phyloP scores from a whole-genome alignment of 2,888 invertebrate genomes.

The Phlogophora meticulosa region DNA sequence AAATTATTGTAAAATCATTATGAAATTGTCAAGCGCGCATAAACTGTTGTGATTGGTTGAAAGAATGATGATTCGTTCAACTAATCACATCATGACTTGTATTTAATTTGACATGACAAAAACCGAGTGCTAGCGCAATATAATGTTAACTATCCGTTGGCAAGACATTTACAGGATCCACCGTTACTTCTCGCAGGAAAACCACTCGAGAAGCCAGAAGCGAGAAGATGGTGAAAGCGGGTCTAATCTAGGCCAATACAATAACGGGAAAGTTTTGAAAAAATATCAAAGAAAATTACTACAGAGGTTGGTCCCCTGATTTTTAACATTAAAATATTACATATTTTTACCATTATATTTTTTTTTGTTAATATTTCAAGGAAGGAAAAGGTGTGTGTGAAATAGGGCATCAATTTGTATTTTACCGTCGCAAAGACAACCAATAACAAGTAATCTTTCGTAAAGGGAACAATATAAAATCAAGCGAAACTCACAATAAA shows the following conservation, averaged over 20 bases:
- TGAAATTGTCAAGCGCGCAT: no score
- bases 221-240: conserved; percentile 41
- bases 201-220: conserved; percentile 3
- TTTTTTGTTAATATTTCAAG: conserved; percentile 10
- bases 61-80: no score
- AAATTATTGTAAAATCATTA: no score
- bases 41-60: no score
- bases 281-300: conserved; percentile 36
- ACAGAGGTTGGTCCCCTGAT: conserved; percentile 78
- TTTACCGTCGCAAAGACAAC: conserved; percentile 64
- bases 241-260: neutral
- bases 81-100: no score
- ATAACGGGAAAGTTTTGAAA: neutral
- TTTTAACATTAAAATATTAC: conserved; percentile 39
- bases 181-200: conserved; percentile 32
- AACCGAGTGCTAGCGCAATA: neutral
- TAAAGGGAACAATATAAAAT: conserved; percentile 70
- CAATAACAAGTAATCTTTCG: conserved; percentile 70
- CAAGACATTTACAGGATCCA: conserved; percentile 16
- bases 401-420: conserved; percentile 1
- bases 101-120: no score
- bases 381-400: conserved; percentile 13
- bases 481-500: conserved; percentile 66
- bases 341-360: neutral
- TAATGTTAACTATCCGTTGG: neutral